Percentiles rank a stretch among this genome's conserved stretches.
Conservation (phyloP, 2,888 invertebrate species). For the Brachylomia viminalis region DNA sequence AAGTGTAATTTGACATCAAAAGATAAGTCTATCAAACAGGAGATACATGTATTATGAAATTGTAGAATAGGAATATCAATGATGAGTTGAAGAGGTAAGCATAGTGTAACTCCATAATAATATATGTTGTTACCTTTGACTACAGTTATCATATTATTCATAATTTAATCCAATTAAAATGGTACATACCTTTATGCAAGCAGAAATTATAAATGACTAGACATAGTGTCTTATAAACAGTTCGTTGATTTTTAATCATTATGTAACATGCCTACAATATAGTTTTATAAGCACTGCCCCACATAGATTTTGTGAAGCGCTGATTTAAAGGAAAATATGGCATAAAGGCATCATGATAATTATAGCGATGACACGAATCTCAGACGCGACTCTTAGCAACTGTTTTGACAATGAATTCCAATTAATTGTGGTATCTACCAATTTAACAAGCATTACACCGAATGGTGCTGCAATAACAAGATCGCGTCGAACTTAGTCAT, state of each 20-base stretch:
- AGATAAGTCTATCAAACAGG: conserved; percentile 36
- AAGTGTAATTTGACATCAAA: conserved; percentile 38
- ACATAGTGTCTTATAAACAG: conserved; percentile 83
- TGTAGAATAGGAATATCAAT: conserved; percentile 55
- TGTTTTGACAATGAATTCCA: conserved; percentile 80
- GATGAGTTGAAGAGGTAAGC: conserved; percentile 56
- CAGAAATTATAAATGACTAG: conserved; percentile 84
- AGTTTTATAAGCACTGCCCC: conserved; percentile 75
- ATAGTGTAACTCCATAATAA: conserved; percentile 55
- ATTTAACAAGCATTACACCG: conserved; percentile 78
- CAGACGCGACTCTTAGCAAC: conserved; percentile 73
- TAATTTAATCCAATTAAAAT: conserved; percentile 61
- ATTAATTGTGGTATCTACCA: conserved; percentile 80
- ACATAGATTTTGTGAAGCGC: conserved; percentile 66
- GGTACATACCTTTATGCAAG: conserved; percentile 72
- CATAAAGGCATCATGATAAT: conserved; percentile 72
- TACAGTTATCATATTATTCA: conserved; percentile 59
- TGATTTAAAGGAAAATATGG: conserved; percentile 54
- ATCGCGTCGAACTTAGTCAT: conserved; percentile 69
- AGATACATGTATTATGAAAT: conserved; percentile 48
- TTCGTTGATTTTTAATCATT: conserved; percentile 84
- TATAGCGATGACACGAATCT: conserved; percentile 80
- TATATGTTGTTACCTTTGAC: conserved; percentile 56
- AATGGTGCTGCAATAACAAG: conserved; percentile 69
- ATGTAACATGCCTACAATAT: conserved; percentile 76